phyloP scores from a whole-genome alignment of 2,113 vertebrate species.

The Nyctibius bracteatus region DNA sequence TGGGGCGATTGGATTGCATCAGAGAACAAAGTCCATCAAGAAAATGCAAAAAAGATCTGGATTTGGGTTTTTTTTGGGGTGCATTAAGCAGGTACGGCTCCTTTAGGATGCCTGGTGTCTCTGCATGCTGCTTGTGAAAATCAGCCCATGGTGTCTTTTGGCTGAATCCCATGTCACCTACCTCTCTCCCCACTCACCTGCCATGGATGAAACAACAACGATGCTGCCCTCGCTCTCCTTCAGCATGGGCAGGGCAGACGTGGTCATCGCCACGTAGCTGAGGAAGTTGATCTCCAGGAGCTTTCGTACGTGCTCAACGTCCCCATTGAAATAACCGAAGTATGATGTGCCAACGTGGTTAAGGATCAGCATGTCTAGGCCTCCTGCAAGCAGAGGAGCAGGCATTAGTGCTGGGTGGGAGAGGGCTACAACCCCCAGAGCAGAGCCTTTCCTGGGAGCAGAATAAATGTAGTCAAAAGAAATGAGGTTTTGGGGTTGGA shows the following conservation, averaged over 20 bases:
- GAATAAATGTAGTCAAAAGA: neutral
- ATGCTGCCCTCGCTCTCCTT: slow-evolving; percentile 74
- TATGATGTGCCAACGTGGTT: slow-evolving; percentile 54
- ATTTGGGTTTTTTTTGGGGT: neutral
- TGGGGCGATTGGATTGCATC: rapidly evolving
- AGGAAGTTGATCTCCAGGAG: slow-evolving; percentile 74
- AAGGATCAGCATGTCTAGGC: slow-evolving; percentile 79
- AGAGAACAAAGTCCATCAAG: neutral
- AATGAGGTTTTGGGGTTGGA: neutral
- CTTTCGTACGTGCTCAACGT: slow-evolving; percentile 33
- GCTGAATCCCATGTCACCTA: rapidly evolving
- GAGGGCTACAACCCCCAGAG: neutral
- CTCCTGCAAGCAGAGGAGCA: slow-evolving; percentile 57
- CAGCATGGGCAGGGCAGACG: slow-evolving; percentile 72
- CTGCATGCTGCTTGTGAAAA: neutral
- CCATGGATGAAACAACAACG: slow-evolving; percentile 72
- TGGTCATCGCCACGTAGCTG: slow-evolving; percentile 70
- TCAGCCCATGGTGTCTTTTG: rapidly evolving
- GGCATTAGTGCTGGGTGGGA: neutral
- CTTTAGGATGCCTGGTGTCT: neutral
- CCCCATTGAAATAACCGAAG: slow-evolving; percentile 42
- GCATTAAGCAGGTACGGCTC: rapidly evolving
- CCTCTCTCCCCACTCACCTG: slow-evolving; percentile 52
- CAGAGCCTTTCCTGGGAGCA: neutral
- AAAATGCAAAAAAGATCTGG: neutral